Conservation (phyloP, 2,888 invertebrate species). For the Pollenia griseotomentosa region DNA sequence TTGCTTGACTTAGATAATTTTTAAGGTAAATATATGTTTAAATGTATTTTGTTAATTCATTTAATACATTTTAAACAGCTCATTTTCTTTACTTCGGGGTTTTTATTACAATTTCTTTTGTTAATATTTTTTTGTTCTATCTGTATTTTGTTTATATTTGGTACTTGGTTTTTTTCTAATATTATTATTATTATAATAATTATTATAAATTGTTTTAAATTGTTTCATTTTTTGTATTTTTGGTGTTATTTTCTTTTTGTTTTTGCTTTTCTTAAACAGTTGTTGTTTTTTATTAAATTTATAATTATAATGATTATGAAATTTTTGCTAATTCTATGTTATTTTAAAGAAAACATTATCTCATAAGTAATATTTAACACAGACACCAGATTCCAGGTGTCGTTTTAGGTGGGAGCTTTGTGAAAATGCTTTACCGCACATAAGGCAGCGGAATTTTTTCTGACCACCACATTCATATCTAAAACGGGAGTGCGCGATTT, state of each 20-base stretch:
- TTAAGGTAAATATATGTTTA: conserved; percentile 63
- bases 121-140: conserved; percentile 56
- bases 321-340: conserved; percentile 82
- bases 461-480: conserved; percentile 90
- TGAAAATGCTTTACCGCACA: conserved; percentile 88
- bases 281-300: conserved; percentile 25
- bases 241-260: conserved; percentile 72
- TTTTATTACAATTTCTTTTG: conserved; percentile 30
- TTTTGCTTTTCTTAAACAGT: conserved; percentile 61
- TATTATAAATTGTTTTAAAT: conserved; percentile 65
- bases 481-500: conserved; percentile 2
- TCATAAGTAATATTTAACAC: conserved; percentile 85
- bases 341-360: conserved; percentile 84
- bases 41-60: conserved; percentile 40
- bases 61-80: conserved; percentile 66
- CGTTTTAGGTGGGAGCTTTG: conserved; percentile 88
- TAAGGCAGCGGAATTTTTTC: conserved; percentile 88
- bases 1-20: conserved; percentile 69
- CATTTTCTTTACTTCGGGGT: conserved; percentile 36
- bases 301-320: conserved; percentile 66
- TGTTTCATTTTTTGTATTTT: conserved; percentile 71
- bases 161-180: conserved; percentile 63
- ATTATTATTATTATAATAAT: conserved; percentile 37
- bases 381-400: conserved; percentile 85
- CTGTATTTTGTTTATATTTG: conserved; percentile 70